A percentile compares a stretch with the other conserved stretches of the same genome.
Evolutionary conservation across 64 coral and sea anemone species (phyloP).

Genomic region (Dendrophyllia cribrosa): DNA sequence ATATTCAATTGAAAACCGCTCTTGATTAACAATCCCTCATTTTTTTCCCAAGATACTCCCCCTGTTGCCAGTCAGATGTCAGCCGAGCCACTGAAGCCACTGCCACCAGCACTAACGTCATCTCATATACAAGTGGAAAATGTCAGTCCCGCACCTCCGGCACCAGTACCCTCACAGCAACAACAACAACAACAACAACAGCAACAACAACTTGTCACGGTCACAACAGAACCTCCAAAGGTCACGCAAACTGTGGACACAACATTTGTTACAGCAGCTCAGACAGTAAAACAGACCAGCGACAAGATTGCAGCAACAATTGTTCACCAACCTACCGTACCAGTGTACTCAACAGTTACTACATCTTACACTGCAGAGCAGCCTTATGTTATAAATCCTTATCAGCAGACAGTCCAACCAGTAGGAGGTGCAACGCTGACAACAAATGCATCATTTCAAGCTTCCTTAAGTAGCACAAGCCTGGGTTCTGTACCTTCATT

Average conservation of each 20-base stretch:
- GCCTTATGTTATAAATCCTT: constrained; percentile 6
- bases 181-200: background rate
- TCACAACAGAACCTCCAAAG: constrained; percentile 61
- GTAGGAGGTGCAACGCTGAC: constrained; percentile 8
- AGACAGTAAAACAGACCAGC: constrained; percentile 14
- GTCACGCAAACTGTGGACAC: constrained; percentile 57
- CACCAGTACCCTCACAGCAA: constrained; percentile 9
- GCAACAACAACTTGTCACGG: background rate
- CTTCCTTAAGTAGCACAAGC: constrained; percentile 4
- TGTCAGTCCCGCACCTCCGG: constrained; percentile 87
- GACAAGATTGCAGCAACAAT: constrained; percentile 43
- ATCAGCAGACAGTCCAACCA: constrained; percentile 40
- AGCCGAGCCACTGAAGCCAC: constrained; percentile 39
- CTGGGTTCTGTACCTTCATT: constrained; percentile 43
- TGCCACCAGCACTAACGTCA: constrained; percentile 53
- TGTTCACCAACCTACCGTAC: constrained; percentile 38
- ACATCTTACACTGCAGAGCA: constrained; percentile 10
- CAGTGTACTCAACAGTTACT: constrained; percentile 6
- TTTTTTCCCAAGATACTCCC: background rate
- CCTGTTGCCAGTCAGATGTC: constrained; percentile 1
- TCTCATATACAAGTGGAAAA: constrained; percentile 92
- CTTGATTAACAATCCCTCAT: no score
- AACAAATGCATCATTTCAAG: constrained; percentile 49
- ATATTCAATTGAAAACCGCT: no score
- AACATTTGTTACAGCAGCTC: constrained; percentile 45